Evolutionary conservation across 2,888 invertebrate species (phyloP).

Genomic region (Sepioteuthis lessoniana): DNA sequence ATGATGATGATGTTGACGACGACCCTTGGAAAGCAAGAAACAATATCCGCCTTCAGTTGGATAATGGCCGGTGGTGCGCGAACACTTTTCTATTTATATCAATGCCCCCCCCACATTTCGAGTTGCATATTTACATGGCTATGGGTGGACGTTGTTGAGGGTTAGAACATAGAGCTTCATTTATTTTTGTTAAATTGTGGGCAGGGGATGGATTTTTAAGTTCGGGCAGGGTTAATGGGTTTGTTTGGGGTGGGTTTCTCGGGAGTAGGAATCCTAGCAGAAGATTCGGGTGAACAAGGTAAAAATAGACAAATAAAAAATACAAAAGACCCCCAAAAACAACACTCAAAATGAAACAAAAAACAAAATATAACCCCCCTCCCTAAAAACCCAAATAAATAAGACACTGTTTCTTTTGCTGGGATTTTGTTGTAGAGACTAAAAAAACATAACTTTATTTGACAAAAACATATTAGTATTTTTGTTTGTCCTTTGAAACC

Average conservation of each 20-base stretch:
- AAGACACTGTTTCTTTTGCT: not conserved
- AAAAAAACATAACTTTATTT: not conserved
- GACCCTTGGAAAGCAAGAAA: not conserved
- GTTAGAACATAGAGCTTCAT: not conserved
- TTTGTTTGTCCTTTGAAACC: no score
- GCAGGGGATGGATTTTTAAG: not conserved
- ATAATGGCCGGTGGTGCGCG: not conserved
- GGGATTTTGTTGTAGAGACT: not conserved
- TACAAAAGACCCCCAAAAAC: no score
- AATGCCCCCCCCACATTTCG: not conserved
- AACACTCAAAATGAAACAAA: no score
- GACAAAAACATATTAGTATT: not conserved
- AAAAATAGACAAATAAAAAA: no score
- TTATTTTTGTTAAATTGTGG: not conserved
- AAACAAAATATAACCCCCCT: no score
- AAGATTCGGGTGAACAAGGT: no score
- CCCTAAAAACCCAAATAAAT: no score
- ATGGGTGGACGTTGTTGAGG: not conserved
- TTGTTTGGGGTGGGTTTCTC: no score
- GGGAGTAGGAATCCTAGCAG: no score
- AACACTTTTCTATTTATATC: not conserved
- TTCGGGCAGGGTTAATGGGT: not conserved
- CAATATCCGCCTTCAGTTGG: not conserved
- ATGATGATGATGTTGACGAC: not conserved
- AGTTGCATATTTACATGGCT: not conserved